Evolutionary conservation across 1,140 invertebrate genomes (phyloP), one percentile per base, ranked within the genome.

Genomic region (Apis dorsata): DNA sequence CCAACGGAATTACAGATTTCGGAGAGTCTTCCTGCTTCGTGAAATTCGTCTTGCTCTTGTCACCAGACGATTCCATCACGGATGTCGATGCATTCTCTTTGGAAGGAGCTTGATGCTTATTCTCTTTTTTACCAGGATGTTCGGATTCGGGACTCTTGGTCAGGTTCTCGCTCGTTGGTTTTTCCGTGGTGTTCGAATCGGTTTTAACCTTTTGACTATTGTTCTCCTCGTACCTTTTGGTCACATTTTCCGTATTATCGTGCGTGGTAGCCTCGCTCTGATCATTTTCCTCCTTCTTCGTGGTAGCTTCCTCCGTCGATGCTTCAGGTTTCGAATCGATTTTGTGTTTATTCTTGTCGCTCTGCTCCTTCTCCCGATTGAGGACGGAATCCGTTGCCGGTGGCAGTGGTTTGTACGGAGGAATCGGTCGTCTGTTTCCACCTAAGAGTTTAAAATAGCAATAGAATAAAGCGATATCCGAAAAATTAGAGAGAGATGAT

Each of bases 361-460:
- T 82, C 59, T 87, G 77, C 0, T 90, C 86, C 81, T 92, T 90
- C 1, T 90, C 88, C 11, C 73, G 68, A 62, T 86, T 85, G 68
- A 88, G 87, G 68, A 69, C 87, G 11, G 89, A 87, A 66, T 91
- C 88, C 19, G 91, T 79, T 1, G 92, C 75, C 7, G 94, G 53
- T 55, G 89, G 94, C 53, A 94, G 79, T 0, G 95, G 95, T 84
- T 95, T 95, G 76, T 95, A 95, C 2, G 95, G 92, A 5, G 95
- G 93, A 51, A 95, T 87, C 1, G 95, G 95, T 75, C 93, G 92
- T 24, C 94, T 90, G 15, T 94, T 91, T 9, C 86, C 87, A 84
- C 87, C 91, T 91, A 53, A 59, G 3, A 21, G 15, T 17, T 17
- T 17, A 19, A 3, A 28, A 19, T 8, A 57, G 19, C 10, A 34